Evolutionary conservation across 2,113 vertebrate species (phyloP), one percentile per base, ranked within the genome.

Genomic region (Cavia porcellus): DNA sequence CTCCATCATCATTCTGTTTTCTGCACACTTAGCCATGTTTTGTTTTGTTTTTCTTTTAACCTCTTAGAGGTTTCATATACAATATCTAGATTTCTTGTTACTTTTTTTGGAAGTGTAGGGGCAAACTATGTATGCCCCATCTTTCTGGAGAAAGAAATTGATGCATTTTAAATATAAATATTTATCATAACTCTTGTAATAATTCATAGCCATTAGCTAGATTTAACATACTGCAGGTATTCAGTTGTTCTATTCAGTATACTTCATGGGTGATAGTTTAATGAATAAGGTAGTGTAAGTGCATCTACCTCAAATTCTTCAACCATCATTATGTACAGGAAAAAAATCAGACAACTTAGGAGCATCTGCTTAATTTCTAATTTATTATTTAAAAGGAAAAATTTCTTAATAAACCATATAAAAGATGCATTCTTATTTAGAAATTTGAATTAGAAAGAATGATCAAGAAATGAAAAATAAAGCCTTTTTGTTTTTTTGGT

Each of bases 381-480:
- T 57, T 32, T 89, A 89, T 64, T 64, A 85, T 9, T 38, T 64
- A 2, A 14, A 83, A 88, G 59, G 28, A 82, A 95, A 92, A 77
- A 5, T 1, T 1, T 14, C 12, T 66, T 61, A 24, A 0, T 52
- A 70, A 45, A 45, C 52, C 70, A 45, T 1, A 4, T 70, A 47
- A 75, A 92, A 89, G 50, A 55, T n/a, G 70, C 9, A 55, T 85
- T 84, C 52, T 70, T 62, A 1, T 80, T 45, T 19, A 19, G 42
- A 66, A 20, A 50, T 66, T 32, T 7, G 30, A 35, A 4, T n/a
- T 91, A 57, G 14, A 68, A n/a, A 28, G 75, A 81, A 28, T 92
- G 3, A 89, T 59, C 20, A 17, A 75, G 22, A 59, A 66, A 66
- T 11, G n/a, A 6, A 19, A 75, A 90, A 32, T 9, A 47, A 90